Evolutionary conservation across 2,888 invertebrate genomes (phyloP), one percentile per base, ranked within the genome.

Genomic region (Pheosia gnoma): DNA sequence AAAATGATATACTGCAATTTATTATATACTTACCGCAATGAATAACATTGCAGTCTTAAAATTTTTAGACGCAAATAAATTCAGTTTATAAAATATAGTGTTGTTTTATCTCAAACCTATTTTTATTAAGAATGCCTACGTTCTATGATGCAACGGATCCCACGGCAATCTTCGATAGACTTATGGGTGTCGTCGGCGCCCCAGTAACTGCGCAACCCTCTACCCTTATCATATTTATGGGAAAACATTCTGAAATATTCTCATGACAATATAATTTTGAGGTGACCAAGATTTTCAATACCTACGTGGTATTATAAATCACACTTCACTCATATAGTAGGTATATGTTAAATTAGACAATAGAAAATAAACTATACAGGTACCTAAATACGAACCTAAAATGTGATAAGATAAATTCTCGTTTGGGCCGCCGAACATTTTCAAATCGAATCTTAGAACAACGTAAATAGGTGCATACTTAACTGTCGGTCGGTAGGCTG

Each of bases 171-270:
- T 71, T 66, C 74, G 71, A 72, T 70, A 77, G 71, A 78, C 72
- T 78, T 79, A 79, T 75, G 74, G 66, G 71, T 70, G 71, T 77
- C 75, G 73, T 69, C 70, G 73, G 75, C 68, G 71, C 62, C 65
- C 65, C 25, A 25, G 25, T 25, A 25, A 25, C 25, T 63, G 62
- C 59, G 25, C 62, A 74, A 68, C 74, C 66, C 70, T 70, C 71
- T 75, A 70, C 72, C 73, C 75, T 81, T 83, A 83, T 83, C 77
- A 80, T 79, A 78, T 81, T 81, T 82, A 82, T 81, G 78, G 77
- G 75, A 72, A 67, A 77, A 79, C 81, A 74, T 80, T 74, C 75
- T 76, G 77, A 77, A 79, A 82, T 79, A 76, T 81, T 72, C 70
- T 74, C 72, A 62, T 72, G 73, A 66, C 74, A 73, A 75, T 75